Base-by-base conservation (phyloP, 2,113 vertebrate genomes). In the Pseudorhombus dupliciocellatus region DNA sequence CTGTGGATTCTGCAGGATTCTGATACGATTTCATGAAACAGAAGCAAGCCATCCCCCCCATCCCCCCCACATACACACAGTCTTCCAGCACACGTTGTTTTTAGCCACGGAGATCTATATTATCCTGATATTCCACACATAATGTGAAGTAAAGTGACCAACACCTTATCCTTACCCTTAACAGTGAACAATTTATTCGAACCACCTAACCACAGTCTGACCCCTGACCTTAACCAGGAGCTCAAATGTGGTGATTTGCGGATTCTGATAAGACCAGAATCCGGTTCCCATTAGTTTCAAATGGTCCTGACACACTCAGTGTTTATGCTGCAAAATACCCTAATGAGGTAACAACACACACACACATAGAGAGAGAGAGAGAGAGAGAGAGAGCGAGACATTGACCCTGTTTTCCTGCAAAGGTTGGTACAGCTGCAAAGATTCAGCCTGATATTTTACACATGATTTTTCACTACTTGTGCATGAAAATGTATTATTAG, bases 1-100 rank as follows among this genome's bases (percentile, higher is more conserved):
- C 73, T 76, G 73, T 66, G n/a, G 0, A 55, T 10, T 42, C 62
- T 75, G 75, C 66, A 68, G 73, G 64, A 76, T 73, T 59, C 57
- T 51, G 16, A 67, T 57, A 52, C 20, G 57, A 21, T 24, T 44
- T 59, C 20, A 22, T 56, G 75, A 18, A 66, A 80, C 56, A 74
- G 66, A 26, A 54, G 66, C 60, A 59, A 30, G 2, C 8, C 54
- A n/a, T n/a, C n/a, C n/a, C n/a, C n/a, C n/a, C n/a, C n/a, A n/a
- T n/a, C n/a, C n/a, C 54, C 20, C 54, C 20, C 28, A 56, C 2
- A 31, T 18, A 58, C 30, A 37, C 56, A 58, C 31, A 58, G 14
- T 40, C 26, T 52, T 48, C 22, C 15, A n/a, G 9, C 42, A 15
- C 56, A 34, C 5, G 34, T 2, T 40, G 44, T 73, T 73, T 76